Base-by-base conservation (phyloP, 2,113 vertebrate genomes). In the Alligator sinensis region DNA sequence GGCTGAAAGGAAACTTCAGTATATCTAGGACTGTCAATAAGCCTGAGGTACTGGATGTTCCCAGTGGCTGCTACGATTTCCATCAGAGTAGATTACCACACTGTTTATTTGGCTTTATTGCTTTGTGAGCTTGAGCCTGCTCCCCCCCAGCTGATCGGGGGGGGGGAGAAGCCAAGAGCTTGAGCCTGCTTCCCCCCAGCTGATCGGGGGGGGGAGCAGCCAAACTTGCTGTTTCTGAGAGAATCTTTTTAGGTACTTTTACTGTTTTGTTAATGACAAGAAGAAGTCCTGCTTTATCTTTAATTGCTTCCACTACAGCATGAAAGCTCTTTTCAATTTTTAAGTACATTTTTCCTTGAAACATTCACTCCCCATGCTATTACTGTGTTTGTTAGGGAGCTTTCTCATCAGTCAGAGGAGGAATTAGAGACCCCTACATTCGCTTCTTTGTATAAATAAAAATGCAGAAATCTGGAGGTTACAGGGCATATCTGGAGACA, bases 51-150 rank as follows among this genome's bases (percentile, higher is more conserved):
- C 81, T 6, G 16, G 60, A 80, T 14, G 34, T 0, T 1, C 57
- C 82, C 1, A 0, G 0, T 0, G 10, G 0, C 0, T 76, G 77
- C 77, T 38, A 27, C 2, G 0, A 13, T 81, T 86, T 80, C 82
- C 62, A 59, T 61, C 72, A 86, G 79, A 76, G 34, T 57, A 27
- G n/a, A 4, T 11, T 81, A 83, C 30, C 80, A 81, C 82, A 79
- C 88, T 2, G 59, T 62, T 86, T 2, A 0, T 9, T 38, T 81
- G 47, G 47, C 47, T 47, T 47, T 47, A 8, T 47, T 47, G 47
- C 47, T 47, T 47, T 47, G 47, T 4, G 34, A 34, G 34, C 62
- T 92, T 0, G 0, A 90, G 83, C 80, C 75, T 80, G 18, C 25
- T 22, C 63, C 66, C 84, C 76, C 34, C 34, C 34, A 4, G 34